Base-by-base conservation (phyloP, 2,888 invertebrate genomes). In the Torymus texanus region DNA sequence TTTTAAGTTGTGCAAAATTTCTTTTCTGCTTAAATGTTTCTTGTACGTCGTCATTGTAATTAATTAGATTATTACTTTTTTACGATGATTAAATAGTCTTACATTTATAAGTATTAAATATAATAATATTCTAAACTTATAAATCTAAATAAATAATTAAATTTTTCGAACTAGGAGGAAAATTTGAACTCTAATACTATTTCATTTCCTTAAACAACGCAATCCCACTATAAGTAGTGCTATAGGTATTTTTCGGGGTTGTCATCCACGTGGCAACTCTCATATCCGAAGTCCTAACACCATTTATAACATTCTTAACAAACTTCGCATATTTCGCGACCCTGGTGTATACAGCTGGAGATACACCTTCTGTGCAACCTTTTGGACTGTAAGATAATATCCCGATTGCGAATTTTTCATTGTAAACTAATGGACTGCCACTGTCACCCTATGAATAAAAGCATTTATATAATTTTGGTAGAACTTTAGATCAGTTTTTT, bases 391-490 rank as follows among this genome's bases (percentile, higher is more conserved):
- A 14, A 24, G 56, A 56, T 10, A 55, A 8, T n/a, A 68, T n/a
- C 24, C 68, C 68, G 29, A 70, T 41, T 3, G 58, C 41, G 2
- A n/a, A 4, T 10, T 29, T 11, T 12, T 16, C 68, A 4, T 70
- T 18, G 12, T 41, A 11, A 2, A 70, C 68, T 4, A 70, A 12
- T 16, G 68, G 68, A 12, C 68, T 13, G n/a, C 68, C 68, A 16
- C 68, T 70, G 41, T 70, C 68, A 29, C 68, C 56, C 68, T 70
- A 24, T n/a, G n/a, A 65, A 50, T 29, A 41, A 41, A 41, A 41
- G 1, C 41, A 41, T 41, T 41, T 8, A 8, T 4, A 14, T 62
- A 21, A 62, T 24, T 12, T 24, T 24, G 12, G 0, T 29, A 29
- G 13, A 24, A 62, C 12, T 62, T 11, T 16, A 16, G 4, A 21